Evolutionary conservation across 2,797 vertebrate species (phyloP).

Genomic region (Pitangus sulphuratus): DNA sequence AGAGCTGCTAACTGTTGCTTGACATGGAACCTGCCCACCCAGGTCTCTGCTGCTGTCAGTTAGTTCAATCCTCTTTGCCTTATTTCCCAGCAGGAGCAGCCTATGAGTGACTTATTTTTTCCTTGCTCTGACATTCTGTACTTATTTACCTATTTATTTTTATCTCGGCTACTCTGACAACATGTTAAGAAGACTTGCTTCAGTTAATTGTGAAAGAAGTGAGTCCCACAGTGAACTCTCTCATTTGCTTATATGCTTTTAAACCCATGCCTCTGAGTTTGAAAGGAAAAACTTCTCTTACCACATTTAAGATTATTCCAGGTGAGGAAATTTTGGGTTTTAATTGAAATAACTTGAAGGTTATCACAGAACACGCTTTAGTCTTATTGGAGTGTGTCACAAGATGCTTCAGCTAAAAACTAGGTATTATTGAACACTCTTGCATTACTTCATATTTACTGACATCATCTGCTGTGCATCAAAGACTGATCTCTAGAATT

Average conservation of each 20-base stretch:
- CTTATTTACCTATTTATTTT: neutral
- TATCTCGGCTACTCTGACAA: neutral
- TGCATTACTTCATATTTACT: slow-evolving; percentile 4
- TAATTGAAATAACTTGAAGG: neutral
- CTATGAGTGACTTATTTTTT: neutral
- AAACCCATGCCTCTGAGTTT: neutral
- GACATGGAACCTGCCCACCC: neutral
- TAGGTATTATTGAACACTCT: neutral
- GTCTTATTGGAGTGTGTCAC: neutral
- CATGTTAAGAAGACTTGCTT: neutral
- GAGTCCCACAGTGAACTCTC: neutral
- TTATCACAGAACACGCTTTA: neutral
- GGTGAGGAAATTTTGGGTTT: neutral
- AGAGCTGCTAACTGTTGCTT: neutral
- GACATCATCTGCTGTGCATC: neutral
- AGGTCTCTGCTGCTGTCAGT: neutral
- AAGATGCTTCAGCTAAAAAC: neutral
- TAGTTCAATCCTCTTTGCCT: neutral
- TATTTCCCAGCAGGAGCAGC: neutral
- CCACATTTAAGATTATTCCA: neutral
- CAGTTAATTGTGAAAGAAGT: neutral
- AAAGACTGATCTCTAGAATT: neutral
- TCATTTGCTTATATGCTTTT: neutral
- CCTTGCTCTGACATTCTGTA: neutral
- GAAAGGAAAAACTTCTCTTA: neutral